Evolutionary conservation across 2,888 invertebrate genomes (phyloP), one percentile per base, ranked within the genome.

Genomic region (Operophtera brumata): DNA sequence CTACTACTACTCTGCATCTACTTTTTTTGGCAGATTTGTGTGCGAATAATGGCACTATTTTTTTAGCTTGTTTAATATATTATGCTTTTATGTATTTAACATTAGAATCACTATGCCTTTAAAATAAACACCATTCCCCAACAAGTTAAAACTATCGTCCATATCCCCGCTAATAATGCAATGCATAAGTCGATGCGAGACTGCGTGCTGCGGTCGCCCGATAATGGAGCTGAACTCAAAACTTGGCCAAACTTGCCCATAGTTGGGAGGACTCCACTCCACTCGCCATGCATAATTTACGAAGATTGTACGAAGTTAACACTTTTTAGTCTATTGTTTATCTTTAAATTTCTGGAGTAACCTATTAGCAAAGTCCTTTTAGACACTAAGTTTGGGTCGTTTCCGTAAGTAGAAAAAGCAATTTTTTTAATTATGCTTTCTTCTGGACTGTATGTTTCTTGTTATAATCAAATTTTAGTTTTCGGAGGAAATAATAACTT

Each of bases 141-240:
- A 20, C 20, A 20, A 20, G 20, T 20, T 3, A 20, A 20, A 20
- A 20, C 20, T 37, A 53, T 52, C 51, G 50, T 59, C 54, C 46
- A 13, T 7, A 12, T 42, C 44, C 10, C 39, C 36, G 11, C 35
- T 44, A 40, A 41, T 52, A 52, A 52, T 48, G 52, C 48, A 48
- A n/a, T n/a, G n/a, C n/a, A n/a, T n/a, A n/a, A 51, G 44, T 41
- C 36, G 47, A 47, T 37, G 44, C 10, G 26, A 36, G 36, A 13
- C 37, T 37, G 42, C 37, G 49, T 49, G 44, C 56, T 52, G 57
- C 48, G 57, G 52, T 41, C 25, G 36, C 47, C 62, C 67, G 70
- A 74, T 76, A 77, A 76, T 77, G 70, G 73, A 71, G 67, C 66
- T 52, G 57, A 57, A 45, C 52, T 37, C 37, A 26, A 36, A 47